Evolutionary conservation across 2,113 vertebrate species (phyloP).

Genomic region (Petaurus breviceps): DNA sequence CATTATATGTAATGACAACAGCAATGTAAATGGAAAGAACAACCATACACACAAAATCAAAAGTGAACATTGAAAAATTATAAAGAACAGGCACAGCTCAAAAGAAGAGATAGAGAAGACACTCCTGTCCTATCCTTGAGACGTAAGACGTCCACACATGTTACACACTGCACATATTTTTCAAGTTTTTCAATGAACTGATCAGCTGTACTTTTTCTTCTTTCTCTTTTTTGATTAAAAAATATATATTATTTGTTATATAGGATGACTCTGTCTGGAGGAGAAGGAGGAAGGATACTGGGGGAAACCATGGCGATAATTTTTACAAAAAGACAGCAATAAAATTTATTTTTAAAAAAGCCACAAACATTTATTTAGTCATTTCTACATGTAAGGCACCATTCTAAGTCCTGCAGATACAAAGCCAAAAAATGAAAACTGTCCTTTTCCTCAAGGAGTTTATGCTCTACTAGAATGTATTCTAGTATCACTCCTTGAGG

Average conservation of each 20-base stretch:
- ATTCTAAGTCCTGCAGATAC: too few species aligned
- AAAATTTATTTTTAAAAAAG: neutral
- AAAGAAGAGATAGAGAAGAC: neutral
- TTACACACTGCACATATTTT: neutral
- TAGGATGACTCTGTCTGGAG: neutral
- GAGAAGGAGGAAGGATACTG: neutral
- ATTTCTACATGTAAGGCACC: neutral
- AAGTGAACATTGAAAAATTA: neutral
- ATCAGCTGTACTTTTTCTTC: neutral
- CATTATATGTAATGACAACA: neutral
- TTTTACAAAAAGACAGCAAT: too few species aligned
- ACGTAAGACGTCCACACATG: neutral
- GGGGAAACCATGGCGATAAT: neutral
- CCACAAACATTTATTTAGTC: neutral
- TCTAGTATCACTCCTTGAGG: neutral
- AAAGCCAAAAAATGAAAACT: neutral
- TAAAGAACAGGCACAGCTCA: neutral
- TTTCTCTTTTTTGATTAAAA: neutral
- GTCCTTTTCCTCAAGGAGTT: neutral
- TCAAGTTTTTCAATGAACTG: neutral
- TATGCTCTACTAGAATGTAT: neutral
- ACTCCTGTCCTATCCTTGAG: neutral
- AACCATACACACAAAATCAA: neutral
- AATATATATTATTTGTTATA: neutral
- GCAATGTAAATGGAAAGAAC: neutral